Evolutionary conservation across 2,888 invertebrate genomes (phyloP).

Genomic region (Tenthredo amoena): DNA sequence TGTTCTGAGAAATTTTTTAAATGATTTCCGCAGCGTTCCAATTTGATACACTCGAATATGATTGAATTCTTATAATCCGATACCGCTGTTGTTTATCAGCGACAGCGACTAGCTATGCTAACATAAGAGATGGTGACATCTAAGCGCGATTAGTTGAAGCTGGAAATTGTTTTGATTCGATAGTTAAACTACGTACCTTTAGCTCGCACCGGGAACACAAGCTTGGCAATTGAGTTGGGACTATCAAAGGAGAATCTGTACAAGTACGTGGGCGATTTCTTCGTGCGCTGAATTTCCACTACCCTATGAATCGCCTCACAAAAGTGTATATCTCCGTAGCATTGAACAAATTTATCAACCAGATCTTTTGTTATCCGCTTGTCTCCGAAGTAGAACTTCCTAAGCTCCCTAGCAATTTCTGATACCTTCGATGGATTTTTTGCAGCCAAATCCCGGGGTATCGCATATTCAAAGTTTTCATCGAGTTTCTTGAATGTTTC

Average conservation of each 20-base stretch:
- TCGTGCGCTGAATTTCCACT: slow-evolving; percentile 75
- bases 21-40: neutral
- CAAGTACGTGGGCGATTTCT: slow-evolving; percentile 79
- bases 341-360: slow-evolving; percentile 78
- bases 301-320: slow-evolving; percentile 77
- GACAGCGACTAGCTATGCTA: neutral
- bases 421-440: slow-evolving; percentile 61
- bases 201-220: neutral
- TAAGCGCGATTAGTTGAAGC: neutral
- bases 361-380: slow-evolving; percentile 68
- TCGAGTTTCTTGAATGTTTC: slow-evolving; percentile 39
- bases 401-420: slow-evolving; percentile 73
- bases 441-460: slow-evolving; percentile 75
- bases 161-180: neutral
- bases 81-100: no score
- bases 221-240: slow-evolving; percentile 63
- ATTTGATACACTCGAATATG: neutral
- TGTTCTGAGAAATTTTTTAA: neutral
- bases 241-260: slow-evolving; percentile 81
- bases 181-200: neutral
- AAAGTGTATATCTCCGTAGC: slow-evolving; percentile 80
- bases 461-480: slow-evolving; percentile 73
- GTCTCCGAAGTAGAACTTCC: slow-evolving; percentile 79
- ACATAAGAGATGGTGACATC: neutral
- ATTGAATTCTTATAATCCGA: neutral